Conservation (phyloP, 2,113 vertebrate genomes). For the human (Homo sapiens) region DNA sequence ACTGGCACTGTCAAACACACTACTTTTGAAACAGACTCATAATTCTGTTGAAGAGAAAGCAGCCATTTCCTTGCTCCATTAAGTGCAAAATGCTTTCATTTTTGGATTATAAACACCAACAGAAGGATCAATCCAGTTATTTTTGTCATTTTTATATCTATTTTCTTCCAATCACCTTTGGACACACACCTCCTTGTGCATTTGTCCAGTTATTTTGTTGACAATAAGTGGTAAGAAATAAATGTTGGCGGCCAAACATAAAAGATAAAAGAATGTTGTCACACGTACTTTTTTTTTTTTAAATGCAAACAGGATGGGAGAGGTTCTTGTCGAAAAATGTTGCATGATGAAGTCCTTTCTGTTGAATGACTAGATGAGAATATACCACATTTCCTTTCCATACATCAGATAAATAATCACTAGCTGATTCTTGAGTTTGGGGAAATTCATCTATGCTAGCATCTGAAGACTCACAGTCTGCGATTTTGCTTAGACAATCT, state of each 20-base stretch:
- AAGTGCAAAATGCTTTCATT: conserved; percentile 15
- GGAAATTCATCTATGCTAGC: neutral
- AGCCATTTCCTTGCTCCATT: neutral
- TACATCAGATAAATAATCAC: neutral
- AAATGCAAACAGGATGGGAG: neutral
- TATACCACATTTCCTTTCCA: neutral
- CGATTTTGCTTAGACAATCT: neutral
- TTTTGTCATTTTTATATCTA: neutral
- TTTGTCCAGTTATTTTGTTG: neutral
- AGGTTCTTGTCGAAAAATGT: neutral
- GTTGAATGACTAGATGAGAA: neutral
- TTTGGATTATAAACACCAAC: neutral
- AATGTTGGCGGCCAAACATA: neutral
- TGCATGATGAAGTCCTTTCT: neutral
- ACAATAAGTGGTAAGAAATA: neutral
- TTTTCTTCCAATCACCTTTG: neutral
- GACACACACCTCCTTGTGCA: neutral
- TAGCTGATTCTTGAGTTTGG: neutral
- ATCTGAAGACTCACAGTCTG: neutral
- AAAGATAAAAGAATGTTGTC: neutral
- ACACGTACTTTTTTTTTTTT: neutral
- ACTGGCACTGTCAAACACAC: neutral
- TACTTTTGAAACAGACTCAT: neutral
- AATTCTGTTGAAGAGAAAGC: neutral
- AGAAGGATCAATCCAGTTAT: neutral